Conservation (phyloP, 2,888 invertebrate genomes). For the Mongoloraphidia duomilia region DNA sequence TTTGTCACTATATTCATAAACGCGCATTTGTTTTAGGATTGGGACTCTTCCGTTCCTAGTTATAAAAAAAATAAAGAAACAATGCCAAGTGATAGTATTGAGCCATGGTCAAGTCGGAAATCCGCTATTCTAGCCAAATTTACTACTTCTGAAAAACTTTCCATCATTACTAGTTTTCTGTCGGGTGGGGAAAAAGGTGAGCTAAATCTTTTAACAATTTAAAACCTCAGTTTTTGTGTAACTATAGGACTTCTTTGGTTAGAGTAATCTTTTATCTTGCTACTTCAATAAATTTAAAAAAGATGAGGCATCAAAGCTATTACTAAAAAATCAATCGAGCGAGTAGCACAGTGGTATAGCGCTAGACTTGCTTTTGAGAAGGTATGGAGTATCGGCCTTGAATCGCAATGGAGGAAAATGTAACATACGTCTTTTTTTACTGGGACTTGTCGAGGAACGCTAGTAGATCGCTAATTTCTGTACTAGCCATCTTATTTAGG, state of each 20-base stretch:
- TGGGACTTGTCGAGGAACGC: too few species aligned
- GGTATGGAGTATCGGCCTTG: too few species aligned
- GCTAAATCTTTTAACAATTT: slow-evolving; percentile 7
- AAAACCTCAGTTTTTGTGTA: too few species aligned
- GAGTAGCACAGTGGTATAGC: too few species aligned
- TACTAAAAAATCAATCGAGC: too few species aligned
- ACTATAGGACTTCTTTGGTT: too few species aligned
- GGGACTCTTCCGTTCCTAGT: not conserved
- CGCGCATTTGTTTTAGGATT: slow-evolving; percentile 1
- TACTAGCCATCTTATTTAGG: too few species aligned
- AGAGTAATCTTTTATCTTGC: slow-evolving; percentile 4
- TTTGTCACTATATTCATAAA: slow-evolving; percentile 2
- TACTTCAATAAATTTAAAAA: slow-evolving; percentile 2
- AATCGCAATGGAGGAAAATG: too few species aligned
- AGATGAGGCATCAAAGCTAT: too few species aligned
- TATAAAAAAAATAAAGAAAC: not conserved
- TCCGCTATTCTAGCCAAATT: slow-evolving; percentile 72
- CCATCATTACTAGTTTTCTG: slow-evolving; percentile 78
- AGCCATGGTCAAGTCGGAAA: slow-evolving; percentile 67
- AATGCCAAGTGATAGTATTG: slow-evolving; percentile 34
- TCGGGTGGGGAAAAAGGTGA: slow-evolving; percentile 68
- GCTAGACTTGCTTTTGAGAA: too few species aligned
- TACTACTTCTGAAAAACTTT: slow-evolving; percentile 86
- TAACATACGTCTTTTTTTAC: too few species aligned
- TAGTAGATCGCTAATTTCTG: too few species aligned